Conservation (phyloP, 2,888 invertebrate species). For the Drosophila rubida region DNA sequence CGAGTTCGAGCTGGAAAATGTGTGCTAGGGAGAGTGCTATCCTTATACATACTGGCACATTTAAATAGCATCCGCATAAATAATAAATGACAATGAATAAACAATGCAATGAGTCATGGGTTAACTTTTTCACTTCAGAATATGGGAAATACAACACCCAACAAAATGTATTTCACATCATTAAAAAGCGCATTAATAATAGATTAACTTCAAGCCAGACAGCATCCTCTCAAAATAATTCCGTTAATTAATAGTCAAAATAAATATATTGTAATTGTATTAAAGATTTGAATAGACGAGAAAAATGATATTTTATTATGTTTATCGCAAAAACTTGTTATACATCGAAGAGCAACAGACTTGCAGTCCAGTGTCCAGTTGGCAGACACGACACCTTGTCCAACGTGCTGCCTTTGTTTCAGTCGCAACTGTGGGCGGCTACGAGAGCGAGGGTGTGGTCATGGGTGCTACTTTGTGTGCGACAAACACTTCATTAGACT, state of each 20-base stretch:
- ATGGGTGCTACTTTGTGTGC: slow-evolving; percentile 32
- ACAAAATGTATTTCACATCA: too few species aligned
- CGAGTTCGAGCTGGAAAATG: slow-evolving; percentile 28
- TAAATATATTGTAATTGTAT: too few species aligned
- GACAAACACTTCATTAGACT: slow-evolving; percentile 76
- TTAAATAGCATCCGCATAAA: background rate
- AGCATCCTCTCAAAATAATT: too few species aligned
- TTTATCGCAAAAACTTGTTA: too few species aligned
- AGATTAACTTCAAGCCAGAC: too few species aligned
- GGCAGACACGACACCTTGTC: background rate
- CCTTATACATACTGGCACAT: background rate
- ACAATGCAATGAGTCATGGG: background rate
- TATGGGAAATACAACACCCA: too few species aligned
- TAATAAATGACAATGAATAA: background rate
- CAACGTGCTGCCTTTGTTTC: background rate
- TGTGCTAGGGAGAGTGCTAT: background rate
- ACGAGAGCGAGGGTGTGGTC: slow-evolving; percentile 6
- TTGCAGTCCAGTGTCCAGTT: slow-evolving; percentile 1
- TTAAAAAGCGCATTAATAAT: too few species aligned
- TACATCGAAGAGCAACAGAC: too few species aligned
- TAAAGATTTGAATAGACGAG: too few species aligned
- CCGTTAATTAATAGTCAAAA: too few species aligned
- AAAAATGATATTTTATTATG: too few species aligned
- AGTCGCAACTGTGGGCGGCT: background rate
- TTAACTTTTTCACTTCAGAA: too few species aligned